Base-by-base conservation (phyloP, 2,888 invertebrate species). In the Cheilosia impressa region DNA sequence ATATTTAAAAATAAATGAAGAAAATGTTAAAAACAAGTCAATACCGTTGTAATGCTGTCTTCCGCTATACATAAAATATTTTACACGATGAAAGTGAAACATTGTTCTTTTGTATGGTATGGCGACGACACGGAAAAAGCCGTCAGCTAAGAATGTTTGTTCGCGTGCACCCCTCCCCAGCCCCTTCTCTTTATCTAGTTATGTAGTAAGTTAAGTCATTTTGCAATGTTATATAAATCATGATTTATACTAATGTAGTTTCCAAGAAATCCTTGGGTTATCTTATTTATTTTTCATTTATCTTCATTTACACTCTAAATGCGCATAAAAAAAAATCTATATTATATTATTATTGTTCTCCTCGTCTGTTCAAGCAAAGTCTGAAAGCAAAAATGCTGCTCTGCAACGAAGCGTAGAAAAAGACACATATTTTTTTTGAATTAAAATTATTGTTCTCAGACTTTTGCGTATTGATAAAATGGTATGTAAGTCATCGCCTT, bases 281-380 rank as follows among this genome's bases (percentile, higher is more conserved):
- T 31, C 52, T 79, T 79, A 84, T 84, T 84, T 84, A 79, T 84
- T 84, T 73, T 79, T 79, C 75, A 81, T 75, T 66, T 31, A 58
- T 60, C 41, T 57, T 63, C 65, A 68, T 68, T 80, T 60, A 66
- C 58, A 65, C 63, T 66, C n/a, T 62, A 58, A 63, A 50, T 62
- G 62, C 76, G 55, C 77, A 75, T 76, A 66, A 71, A 45, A 27
- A 31, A 31, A 31, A 47, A 55, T 52, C 43, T 47, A 55, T 53
- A 69, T 41, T 13, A 53, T 45, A 43, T 55, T n/a, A 10, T 1
- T 43, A 68, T 57, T 31, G 19, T 68, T 62, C n/a, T 50, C 27
- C 24, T 81, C 63, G 38, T 77, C 45, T 69, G 57, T 38, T 65
- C 43, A 69, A 58, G 43, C 52, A 71, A 76, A 75, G 55, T 65